Percentiles rank a stretch among this genome's conserved stretches.
Conservation (phyloP, 2,113 vertebrate species). For the Gobio gobio region DNA sequence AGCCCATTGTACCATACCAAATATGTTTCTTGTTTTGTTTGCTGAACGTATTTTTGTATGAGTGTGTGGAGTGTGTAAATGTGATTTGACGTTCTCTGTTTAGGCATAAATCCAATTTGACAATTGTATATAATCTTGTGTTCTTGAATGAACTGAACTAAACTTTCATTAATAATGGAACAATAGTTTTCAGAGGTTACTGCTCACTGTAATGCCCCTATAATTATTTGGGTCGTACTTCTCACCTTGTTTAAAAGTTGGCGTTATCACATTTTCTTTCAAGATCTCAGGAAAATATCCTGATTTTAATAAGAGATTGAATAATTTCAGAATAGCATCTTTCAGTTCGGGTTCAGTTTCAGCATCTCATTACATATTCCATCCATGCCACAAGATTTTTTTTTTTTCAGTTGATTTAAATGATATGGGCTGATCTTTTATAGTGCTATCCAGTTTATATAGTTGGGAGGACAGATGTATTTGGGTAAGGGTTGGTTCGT, state of each 20-base stretch:
- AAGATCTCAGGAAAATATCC: neutral
- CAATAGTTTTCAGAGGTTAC: neutral
- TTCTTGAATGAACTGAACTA: neutral
- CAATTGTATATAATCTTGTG: neutral
- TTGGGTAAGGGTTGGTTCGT: neutral
- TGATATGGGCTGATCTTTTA: neutral
- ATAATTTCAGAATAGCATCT: neutral
- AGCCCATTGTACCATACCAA: no score
- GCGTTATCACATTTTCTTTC: neutral
- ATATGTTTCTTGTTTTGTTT: no score
- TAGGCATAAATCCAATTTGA: neutral
- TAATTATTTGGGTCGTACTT: neutral
- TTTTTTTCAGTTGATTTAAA: neutral
- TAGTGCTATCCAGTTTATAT: neutral
- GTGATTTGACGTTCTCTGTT: no score
- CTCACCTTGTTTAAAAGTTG: neutral
- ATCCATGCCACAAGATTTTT: neutral
- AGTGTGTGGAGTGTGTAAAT: no score
- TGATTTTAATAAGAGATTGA: neutral
- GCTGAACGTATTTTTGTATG: no score
- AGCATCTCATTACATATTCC: neutral
- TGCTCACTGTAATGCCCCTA: neutral
- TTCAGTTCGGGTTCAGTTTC: neutral
- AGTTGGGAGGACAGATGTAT: neutral
- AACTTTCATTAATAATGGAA: neutral